Percentiles rank a stretch among this genome's conserved stretches.
Evolutionary conservation across 2,888 invertebrate genomes (phyloP).

Genomic region (Ophion ellenae): DNA sequence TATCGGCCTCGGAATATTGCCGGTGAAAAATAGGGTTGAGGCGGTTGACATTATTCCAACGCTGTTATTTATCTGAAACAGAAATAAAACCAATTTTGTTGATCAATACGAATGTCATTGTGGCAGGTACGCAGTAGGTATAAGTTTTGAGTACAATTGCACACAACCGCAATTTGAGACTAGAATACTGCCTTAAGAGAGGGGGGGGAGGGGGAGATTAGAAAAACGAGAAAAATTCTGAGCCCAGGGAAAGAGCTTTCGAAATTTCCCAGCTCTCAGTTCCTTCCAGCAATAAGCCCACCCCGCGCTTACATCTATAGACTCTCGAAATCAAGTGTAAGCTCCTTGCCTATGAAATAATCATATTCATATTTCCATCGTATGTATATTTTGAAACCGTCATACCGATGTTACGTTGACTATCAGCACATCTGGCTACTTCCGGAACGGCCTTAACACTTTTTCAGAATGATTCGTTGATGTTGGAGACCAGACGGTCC

Average conservation of each 20-base stretch:
- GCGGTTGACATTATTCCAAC: no score
- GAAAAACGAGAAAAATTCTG: slow-evolving; percentile 23
- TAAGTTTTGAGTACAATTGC: no score
- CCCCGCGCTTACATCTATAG: slow-evolving; percentile 36
- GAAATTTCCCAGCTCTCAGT: slow-evolving; percentile 11
- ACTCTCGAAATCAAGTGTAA: slow-evolving; percentile 52
- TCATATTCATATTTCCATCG: neutral
- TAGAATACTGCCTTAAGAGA: neutral
- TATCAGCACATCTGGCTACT: neutral
- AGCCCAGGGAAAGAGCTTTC: slow-evolving; percentile 24
- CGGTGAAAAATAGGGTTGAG: no score
- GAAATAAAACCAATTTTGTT: no score
- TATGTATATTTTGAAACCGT: neutral
- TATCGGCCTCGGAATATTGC: no score
- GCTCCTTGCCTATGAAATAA: slow-evolving; percentile 17
- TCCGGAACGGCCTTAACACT: neutral
- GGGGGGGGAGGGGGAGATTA: neutral
- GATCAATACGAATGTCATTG: no score
- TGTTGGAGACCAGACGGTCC: neutral
- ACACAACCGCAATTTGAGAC: no score
- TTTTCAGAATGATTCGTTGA: neutral
- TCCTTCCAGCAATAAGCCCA: slow-evolving; percentile 47
- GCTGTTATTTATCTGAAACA: no score
- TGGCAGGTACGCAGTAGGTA: no score
- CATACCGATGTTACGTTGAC: neutral